Conservation (phyloP, 2,797 vertebrate species). For the Adelosebastes latens region DNA sequence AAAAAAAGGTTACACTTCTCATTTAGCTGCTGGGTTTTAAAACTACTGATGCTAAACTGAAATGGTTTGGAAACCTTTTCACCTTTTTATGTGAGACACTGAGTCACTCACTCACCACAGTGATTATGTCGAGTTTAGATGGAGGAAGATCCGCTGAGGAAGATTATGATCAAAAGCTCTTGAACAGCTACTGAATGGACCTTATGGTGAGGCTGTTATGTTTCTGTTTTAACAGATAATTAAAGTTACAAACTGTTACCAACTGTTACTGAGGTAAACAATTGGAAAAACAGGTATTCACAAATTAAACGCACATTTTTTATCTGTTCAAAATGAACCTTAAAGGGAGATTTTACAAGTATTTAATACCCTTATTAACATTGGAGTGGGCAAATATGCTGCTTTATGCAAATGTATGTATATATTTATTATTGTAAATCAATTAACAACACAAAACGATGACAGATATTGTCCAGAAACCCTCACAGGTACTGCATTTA, state of each 20-base stretch:
- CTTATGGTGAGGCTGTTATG: neutral
- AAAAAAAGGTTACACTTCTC: conserved; percentile 37
- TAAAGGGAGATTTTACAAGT: no score
- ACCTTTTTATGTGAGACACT: neutral
- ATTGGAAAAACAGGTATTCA: neutral
- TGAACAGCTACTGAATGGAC: neutral
- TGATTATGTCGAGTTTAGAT: no score
- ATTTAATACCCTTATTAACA: no score
- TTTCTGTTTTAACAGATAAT: neutral
- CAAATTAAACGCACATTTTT: no score
- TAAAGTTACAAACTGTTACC: neutral
- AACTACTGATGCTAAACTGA: conserved; percentile 36
- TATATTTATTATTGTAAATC: no score
- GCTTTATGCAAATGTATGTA: no score
- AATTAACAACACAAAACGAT: no score
- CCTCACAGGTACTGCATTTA: no score
- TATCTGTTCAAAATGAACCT: no score
- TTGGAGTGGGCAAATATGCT: no score
- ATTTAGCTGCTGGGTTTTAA: conserved; percentile 42
- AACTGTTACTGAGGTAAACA: neutral
- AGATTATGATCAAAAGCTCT: neutral
- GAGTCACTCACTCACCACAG: neutral
- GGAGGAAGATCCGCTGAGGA: no score
- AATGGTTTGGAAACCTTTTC: conserved; percentile 28
- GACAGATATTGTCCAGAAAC: no score